Evolutionary conservation across 2,888 invertebrate species (phyloP).

Genomic region (Plebejus anna): DNA sequence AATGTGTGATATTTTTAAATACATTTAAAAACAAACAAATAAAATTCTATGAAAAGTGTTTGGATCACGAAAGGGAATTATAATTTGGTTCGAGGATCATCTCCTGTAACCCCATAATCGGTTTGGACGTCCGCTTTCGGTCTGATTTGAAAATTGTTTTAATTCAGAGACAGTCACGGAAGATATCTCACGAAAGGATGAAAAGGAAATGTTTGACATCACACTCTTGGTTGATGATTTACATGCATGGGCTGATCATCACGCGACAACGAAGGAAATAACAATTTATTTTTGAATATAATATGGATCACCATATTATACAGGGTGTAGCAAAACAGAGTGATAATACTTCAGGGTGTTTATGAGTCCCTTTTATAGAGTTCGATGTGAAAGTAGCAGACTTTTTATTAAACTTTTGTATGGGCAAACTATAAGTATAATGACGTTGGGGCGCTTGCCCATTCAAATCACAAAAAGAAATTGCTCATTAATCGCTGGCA

Average conservation of each 20-base stretch:
- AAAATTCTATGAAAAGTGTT: not conserved
- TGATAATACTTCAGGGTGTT: too few relatives aligned
- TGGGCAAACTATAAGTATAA: too few relatives aligned
- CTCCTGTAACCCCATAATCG: not conserved
- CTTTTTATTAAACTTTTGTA: too few relatives aligned
- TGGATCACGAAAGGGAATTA: slow-evolving; percentile 18
- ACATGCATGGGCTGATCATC: not conserved
- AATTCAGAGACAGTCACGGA: slow-evolving; percentile 3
- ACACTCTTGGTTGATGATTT: not conserved
- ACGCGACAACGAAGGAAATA: not conserved
- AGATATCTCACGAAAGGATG: slow-evolving; percentile 1
- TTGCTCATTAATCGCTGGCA: too few relatives aligned
- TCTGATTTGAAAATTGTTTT: not conserved
- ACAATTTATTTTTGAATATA: too few relatives aligned
- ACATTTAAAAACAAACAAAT: not conserved
- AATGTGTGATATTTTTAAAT: too few relatives aligned
- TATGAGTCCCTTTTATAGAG: too few relatives aligned
- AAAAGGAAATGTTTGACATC: not conserved
- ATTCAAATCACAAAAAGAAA: too few relatives aligned
- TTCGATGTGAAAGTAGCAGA: too few relatives aligned
- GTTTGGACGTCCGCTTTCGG: slow-evolving; percentile 1
- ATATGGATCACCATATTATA: too few relatives aligned
- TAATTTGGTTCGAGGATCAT: slow-evolving; percentile 29
- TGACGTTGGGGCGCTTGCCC: too few relatives aligned
- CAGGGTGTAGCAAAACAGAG: too few relatives aligned